Conservation (phyloP, 2,888 invertebrate genomes). For the Crocallis elinguaria region DNA sequence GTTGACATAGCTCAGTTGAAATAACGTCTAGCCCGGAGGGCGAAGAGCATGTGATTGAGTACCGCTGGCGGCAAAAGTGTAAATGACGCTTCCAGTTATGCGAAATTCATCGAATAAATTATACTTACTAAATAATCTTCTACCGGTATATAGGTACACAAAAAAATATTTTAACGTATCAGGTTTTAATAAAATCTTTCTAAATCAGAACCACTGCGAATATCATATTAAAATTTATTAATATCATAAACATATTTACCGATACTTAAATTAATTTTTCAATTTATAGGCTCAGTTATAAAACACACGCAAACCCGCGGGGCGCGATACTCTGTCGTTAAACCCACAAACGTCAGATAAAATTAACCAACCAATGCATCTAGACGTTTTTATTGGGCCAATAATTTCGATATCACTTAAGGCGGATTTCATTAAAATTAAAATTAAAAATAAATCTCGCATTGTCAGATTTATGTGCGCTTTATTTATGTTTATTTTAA, state of each 20-base stretch:
- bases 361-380: slow-evolving; percentile 53
- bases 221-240: background rate
- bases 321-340: background rate
- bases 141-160: no score
- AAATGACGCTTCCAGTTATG: no score
- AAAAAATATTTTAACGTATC: no score
- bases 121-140: no score
- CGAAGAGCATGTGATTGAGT: no score
- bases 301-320: background rate
- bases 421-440: slow-evolving; percentile 24
- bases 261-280: slow-evolving; percentile 1
- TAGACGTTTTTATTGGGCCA: slow-evolving; percentile 56
- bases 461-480: slow-evolving; percentile 32
- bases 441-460: slow-evolving; percentile 29
- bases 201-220: background rate
- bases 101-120: no score
- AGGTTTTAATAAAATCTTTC: background rate
- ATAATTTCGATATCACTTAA: slow-evolving; percentile 45
- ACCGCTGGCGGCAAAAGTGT: no score
- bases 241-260: slow-evolving; percentile 1
- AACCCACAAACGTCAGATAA: slow-evolving; percentile 52
- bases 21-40: no score
- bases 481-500: slow-evolving; percentile 19
- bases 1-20: no score
- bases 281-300: background rate